These are phyloP conservation scores for Adineta ricciae DNA, from an alignment of 2,888 invertebrate species.

Conservation along the genomic window DNA sequence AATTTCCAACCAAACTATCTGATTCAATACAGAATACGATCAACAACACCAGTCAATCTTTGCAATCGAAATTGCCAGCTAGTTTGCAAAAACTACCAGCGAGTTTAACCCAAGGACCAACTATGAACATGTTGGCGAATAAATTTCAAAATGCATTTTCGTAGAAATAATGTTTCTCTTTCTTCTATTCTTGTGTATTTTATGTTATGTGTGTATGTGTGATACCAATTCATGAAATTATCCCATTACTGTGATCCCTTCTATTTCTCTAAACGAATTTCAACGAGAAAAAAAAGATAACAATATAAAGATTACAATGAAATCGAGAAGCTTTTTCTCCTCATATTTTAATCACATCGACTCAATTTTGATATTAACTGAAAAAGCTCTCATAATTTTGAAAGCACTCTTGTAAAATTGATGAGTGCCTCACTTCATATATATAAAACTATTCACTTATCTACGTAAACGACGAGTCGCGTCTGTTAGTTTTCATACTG, in stretches of 20 bases:
- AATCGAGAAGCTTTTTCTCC: not conserved
- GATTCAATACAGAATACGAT: conserved; percentile 14
- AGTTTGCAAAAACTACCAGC: conserved; percentile 20
- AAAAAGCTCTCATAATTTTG: no score
- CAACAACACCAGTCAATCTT: not conserved
- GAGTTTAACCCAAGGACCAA: not conserved
- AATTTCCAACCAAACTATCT: not conserved
- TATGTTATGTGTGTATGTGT: not conserved
- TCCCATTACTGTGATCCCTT: conserved; percentile 2
- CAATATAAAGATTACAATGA: not conserved
- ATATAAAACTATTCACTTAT: no score
- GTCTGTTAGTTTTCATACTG: no score
- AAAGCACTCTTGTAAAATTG: no score
- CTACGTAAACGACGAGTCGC: no score
- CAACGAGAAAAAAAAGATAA: not conserved
- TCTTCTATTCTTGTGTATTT: not conserved
- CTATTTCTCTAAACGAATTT: not conserved
- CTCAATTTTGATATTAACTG: no score
- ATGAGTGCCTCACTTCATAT: no score
- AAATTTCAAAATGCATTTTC: conserved; percentile 20
- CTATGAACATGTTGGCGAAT: conserved; percentile 2
- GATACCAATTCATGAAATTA: not conserved
- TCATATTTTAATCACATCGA: no score
- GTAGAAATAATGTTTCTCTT: not conserved
- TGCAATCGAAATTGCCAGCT: not conserved